Base-by-base conservation (phyloP, 2,113 vertebrate species). In the Pelodiscus sinensis region DNA sequence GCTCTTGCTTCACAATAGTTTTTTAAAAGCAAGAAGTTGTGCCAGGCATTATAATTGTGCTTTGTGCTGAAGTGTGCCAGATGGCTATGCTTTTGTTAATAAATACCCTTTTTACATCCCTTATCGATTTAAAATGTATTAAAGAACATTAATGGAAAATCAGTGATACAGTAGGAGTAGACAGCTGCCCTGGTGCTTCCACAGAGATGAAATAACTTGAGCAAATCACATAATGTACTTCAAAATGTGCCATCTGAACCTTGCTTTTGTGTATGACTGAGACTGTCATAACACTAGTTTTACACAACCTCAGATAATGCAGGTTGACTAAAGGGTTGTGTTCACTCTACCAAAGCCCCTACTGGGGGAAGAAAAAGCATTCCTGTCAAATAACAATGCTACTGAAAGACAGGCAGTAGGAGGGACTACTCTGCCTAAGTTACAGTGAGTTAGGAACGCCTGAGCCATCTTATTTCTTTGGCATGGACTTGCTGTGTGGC, bases 311-410 rank as follows among this genome's bases (percentile, higher is more conserved):
- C 95, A 92, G 89, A 95, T 92, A 96, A 83, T 81, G 80, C 52
- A 94, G 88, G 93, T 94, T 90, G 95, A 96, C 93, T 95, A 94
- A 90, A 94, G 8, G 31, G 2, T 56, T 96, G 71, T 85, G 95
- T 94, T 85, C 52, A 82, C 58, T 58, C 22, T 44, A 22, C 24
- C n/a, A 75, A 24, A 75, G 62, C 8, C 62, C 16, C n/a, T 38
- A 21, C 3, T 75, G 92, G 84, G 84, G 79, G 82, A 94, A 90
- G 92, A 81, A 55, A 62, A 95, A 86, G 29, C 94, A 51, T 86
- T 94, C 80, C 38, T 82, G 79, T 94, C 82, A 92, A 86, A 92
- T 85, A 51, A 79, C 73, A 91, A 2, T 0, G 5, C 35, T 88
- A 82, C 79, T 16, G 86, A 68, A 18, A 88, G 68, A 86, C 93